These are phyloP conservation scores for Odocoileus virginianus DNA, from an alignment of 2,113 vertebrate species.

Conservation along the genomic window DNA sequence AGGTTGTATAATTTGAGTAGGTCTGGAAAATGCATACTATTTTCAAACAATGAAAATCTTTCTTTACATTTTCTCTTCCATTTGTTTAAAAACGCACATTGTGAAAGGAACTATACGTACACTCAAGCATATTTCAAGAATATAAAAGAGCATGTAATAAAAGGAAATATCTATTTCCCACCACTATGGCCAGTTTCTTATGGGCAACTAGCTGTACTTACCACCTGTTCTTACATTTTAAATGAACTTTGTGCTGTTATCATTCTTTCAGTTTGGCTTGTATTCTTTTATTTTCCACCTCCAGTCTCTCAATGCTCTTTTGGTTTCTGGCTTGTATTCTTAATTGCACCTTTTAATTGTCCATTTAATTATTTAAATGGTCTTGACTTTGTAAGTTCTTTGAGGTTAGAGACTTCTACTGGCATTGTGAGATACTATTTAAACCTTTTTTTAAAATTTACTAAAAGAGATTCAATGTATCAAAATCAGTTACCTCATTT, in stretches of 20 bases:
- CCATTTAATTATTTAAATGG: conserved; percentile 2
- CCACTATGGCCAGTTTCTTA: neutral
- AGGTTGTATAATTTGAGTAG: neutral
- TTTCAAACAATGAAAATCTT: neutral
- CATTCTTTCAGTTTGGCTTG: neutral
- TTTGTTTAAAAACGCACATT: neutral
- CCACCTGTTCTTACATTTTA: neutral
- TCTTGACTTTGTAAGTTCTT: neutral
- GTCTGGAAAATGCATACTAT: neutral
- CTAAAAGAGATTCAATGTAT: neutral
- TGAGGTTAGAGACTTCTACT: neutral
- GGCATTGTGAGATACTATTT: neutral
- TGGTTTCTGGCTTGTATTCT: neutral
- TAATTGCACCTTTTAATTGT: neutral
- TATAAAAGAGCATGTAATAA: neutral
- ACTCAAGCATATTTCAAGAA: neutral
- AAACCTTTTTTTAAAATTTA: neutral
- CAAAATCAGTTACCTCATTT: neutral
- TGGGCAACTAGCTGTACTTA: neutral
- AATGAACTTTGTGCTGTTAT: neutral
- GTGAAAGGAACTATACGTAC: neutral
- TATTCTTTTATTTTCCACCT: neutral
- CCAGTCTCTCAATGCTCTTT: too few species aligned
- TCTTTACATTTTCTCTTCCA: neutral
- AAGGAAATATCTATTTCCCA: neutral